Evolutionary conservation across 92 coral and sea anemone species (phyloP), one percentile per base, ranked within the genome.

Genomic region (Parazoanthus swiftii): DNA sequence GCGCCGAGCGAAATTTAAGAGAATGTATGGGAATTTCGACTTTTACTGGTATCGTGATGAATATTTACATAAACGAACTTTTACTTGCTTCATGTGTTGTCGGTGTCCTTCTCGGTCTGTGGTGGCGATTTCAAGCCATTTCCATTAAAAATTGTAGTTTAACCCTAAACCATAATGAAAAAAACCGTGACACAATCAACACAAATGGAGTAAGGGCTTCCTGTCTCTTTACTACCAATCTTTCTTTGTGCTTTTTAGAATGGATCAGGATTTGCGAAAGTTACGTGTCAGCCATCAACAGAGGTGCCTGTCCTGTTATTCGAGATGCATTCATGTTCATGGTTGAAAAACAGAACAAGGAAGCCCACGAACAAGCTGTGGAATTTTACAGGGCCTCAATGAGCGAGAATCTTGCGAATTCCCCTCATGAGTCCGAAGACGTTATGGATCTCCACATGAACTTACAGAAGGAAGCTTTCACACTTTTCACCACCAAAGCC

Each of bases 261-360:
- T 84, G 87, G 87, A 84, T 84, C 48, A 84, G 48, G 77, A 84
- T 84, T 33, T 84, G 87, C 15, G 87, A 84, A 68, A 84, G 87
- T 51, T 84, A 84, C 68, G 79, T 71, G 15, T 84, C 87, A 25
- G 87, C 87, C 7, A 84, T 84, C 25, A 84, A 71, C 87, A 84
- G 48, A 18, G 87, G 87, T 7, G 87, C 87, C 44, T 84, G 87
- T 16, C 87, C 87, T 26, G 87, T 71, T 8, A 84, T 84, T 26
- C 43, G n/a, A 39, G 80, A 76, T n/a, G 80, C 80, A 37, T 76
- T 76, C 54, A 37, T 76, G 80, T 76, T n/a, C 48, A 76, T 76
- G 80, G 46, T 76, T 20, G 51, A 38, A 16, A 54, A 76, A 39
- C 48, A 76, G 46, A 76, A 76, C 80, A 76, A 3, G 54, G 11